A percentile compares a stretch with the other conserved stretches of the same genome.
These are phyloP conservation scores for Dorcus parallelipipedus DNA, from an alignment of 2,888 invertebrate genomes.

Conservation along the genomic window DNA sequence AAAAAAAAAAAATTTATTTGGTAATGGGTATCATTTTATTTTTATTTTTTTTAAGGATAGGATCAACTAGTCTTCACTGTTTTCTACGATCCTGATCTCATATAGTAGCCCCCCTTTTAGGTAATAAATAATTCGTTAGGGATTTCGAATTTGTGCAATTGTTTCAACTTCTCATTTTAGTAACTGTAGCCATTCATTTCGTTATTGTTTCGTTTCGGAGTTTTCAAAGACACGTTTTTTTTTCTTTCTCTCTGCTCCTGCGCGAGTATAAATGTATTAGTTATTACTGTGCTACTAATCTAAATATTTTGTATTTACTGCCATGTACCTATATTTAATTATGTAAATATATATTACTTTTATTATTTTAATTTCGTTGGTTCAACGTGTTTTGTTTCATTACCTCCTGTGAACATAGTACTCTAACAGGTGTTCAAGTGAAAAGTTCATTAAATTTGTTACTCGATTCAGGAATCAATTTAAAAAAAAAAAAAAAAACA, in stretches of 20 bases:
- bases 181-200: too few species aligned
- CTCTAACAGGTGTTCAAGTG: too few species aligned
- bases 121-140: too few species aligned
- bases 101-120: not conserved
- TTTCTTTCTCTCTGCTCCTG: too few species aligned
- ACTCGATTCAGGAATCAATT: too few species aligned
- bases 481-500: too few species aligned
- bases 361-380: conserved; percentile 8
- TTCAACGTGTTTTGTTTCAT: not conserved
- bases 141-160: too few species aligned
- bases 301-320: conserved; percentile 17
- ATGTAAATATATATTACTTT: conserved; percentile 17
- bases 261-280: conserved; percentile 3
- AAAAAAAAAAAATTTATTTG: conserved; percentile 13
- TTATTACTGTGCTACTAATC: conserved; percentile 7
- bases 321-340: conserved; percentile 18
- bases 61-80: conserved; percentile 30
- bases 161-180: too few species aligned
- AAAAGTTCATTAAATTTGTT: too few species aligned
- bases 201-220: too few species aligned
- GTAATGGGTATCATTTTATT: conserved; percentile 25
- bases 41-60: conserved; percentile 28
- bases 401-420: too few species aligned
- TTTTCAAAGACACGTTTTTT: too few species aligned
- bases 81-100: conserved; percentile 30